Evolutionary conservation across 2,888 invertebrate species (phyloP).

Genomic region (Plebejus argus): DNA sequence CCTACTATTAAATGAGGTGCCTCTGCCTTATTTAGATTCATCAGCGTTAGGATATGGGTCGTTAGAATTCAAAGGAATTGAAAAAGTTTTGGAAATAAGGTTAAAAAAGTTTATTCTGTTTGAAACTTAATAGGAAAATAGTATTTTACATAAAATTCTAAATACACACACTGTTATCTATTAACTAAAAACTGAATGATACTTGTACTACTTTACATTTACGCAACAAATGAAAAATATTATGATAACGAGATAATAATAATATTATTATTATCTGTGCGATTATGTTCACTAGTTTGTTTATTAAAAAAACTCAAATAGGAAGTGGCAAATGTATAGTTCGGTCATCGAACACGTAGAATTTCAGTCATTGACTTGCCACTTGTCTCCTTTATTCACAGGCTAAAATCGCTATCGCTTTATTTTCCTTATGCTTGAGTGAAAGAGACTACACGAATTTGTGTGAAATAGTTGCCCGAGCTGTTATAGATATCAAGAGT

Average conservation of each 20-base stretch:
- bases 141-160: too few relatives aligned
- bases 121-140: not conserved
- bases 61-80: too few relatives aligned
- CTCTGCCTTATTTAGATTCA: not conserved
- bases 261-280: not conserved
- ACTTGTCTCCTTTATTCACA: not conserved
- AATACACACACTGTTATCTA: not conserved
- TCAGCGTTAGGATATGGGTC: not conserved
- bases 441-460: too few relatives aligned
- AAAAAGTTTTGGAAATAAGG: too few relatives aligned
- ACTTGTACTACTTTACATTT: not conserved
- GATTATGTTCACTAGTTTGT: not conserved
- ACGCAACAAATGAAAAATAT: not conserved
- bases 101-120: not conserved
- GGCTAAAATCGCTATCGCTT: too few relatives aligned
- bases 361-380: not conserved
- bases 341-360: not conserved
- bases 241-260: not conserved
- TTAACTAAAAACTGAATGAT: not conserved
- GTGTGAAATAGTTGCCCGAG: too few relatives aligned
- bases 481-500: too few relatives aligned
- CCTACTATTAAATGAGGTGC: not conserved
- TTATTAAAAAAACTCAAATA: not conserved
- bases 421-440: too few relatives aligned
- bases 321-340: not conserved